A percentile compares a stretch with the other conserved stretches of the same genome.
These are phyloP conservation scores for Trachelus iudaicus DNA, from an alignment of 2,888 invertebrate genomes.

Conservation along the genomic window DNA sequence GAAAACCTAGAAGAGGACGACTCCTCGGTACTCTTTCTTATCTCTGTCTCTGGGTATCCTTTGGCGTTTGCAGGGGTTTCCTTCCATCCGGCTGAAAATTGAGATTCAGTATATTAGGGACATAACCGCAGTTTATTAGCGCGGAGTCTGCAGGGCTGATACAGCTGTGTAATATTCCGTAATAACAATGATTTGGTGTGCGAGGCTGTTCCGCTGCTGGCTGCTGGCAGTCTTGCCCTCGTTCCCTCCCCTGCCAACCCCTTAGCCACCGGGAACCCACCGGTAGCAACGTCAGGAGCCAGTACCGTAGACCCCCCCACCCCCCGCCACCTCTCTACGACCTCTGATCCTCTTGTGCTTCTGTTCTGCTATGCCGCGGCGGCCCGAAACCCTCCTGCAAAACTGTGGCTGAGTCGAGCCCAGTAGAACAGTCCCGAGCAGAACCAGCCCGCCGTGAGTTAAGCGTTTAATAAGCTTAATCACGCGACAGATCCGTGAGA, in stretches of 20 bases:
- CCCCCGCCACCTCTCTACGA: constrained; percentile 19
- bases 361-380: constrained; percentile 19
- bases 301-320: constrained; percentile 4
- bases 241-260: constrained; percentile 19
- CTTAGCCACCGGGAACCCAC: not conserved
- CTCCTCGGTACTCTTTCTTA: too few species aligned
- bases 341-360: constrained; percentile 13
- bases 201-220: constrained; percentile 49
- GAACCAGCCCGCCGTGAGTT: constrained; percentile 60
- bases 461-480: constrained; percentile 67
- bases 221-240: constrained; percentile 50
- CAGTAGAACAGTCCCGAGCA: constrained; percentile 36
- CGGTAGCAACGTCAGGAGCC: constrained; percentile 5
- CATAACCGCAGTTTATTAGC: constrained; percentile 63
- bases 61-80: not conserved
- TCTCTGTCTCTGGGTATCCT: not conserved
- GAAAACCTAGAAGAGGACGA: too few species aligned
- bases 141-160: constrained; percentile 57
- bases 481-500: constrained; percentile 66
- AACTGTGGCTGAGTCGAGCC: constrained; percentile 32
- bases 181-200: constrained; percentile 64
- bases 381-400: constrained; percentile 25
- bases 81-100: constrained; percentile 48
- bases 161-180: constrained; percentile 62
- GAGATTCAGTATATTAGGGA: constrained; percentile 60